These are phyloP conservation scores for Cariama cristata DNA, from an alignment of 2,113 vertebrate species.

Conservation along the genomic window DNA sequence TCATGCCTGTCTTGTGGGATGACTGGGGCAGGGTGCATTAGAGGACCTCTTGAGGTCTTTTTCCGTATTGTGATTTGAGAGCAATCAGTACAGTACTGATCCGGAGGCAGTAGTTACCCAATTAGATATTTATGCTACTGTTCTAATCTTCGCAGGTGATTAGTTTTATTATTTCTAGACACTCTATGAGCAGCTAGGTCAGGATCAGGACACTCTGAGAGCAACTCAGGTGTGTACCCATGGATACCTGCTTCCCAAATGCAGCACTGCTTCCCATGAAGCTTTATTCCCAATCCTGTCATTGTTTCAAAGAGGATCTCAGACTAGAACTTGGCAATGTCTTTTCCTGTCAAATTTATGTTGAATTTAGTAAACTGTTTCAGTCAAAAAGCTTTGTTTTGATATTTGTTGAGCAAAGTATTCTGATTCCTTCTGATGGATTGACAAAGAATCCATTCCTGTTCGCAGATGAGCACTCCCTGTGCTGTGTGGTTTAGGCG, in stretches of 20 bases:
- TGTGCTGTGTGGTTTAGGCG: background rate
- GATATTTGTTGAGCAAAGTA: background rate
- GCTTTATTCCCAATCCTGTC: background rate
- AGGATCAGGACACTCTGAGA: background rate
- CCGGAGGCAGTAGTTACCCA: background rate
- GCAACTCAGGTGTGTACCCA: background rate
- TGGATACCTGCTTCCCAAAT: background rate
- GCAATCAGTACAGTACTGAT: background rate
- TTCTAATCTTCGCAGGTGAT: background rate
- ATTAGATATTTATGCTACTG: background rate
- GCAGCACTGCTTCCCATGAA: background rate
- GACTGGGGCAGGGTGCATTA: no score
- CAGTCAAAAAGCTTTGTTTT: background rate
- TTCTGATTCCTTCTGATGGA: background rate
- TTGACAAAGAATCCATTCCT: background rate
- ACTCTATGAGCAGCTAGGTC: background rate
- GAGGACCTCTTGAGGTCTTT: background rate
- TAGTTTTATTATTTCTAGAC: background rate
- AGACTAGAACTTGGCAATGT: background rate
- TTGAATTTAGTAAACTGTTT: background rate
- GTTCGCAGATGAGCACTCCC: background rate
- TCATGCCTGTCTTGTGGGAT: background rate
- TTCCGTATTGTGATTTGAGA: background rate
- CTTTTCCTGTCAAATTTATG: background rate
- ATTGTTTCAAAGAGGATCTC: background rate